A percentile compares a stretch with the other conserved stretches of the same genome.
These are phyloP conservation scores for Ctenopoma multispine DNA, from an alignment of 2,797 vertebrate species.

Conservation along the genomic window DNA sequence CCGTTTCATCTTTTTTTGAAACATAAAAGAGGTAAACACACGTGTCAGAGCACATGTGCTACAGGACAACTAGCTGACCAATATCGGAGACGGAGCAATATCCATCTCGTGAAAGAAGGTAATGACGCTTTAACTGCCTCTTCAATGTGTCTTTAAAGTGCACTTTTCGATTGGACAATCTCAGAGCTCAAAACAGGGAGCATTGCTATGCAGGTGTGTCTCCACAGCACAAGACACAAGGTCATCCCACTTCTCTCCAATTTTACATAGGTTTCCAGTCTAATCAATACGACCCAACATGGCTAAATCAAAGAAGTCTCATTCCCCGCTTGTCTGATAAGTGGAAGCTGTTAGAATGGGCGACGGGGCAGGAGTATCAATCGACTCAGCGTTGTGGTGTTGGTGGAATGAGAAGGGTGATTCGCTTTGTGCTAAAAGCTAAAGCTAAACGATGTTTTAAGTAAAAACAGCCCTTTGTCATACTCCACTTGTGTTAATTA, in stretches of 20 bases:
- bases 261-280: constrained; percentile 53
- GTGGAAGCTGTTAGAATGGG: constrained; percentile 54
- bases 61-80: too few relatives aligned
- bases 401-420: constrained; percentile 5
- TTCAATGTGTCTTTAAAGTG: not conserved
- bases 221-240: constrained; percentile 51
- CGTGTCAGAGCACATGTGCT: too few relatives aligned
- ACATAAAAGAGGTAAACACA: too few relatives aligned
- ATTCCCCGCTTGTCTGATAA: constrained; percentile 53
- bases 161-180: not conserved
- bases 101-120: not conserved
- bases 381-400: constrained; percentile 1
- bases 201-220: constrained; percentile 39
- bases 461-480: not conserved
- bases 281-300: constrained; percentile 65
- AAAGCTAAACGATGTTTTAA: constrained; percentile 5
- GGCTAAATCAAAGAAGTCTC: constrained; percentile 52
- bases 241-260: constrained; percentile 56
- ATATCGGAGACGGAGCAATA: too few relatives aligned
- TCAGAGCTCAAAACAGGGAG: constrained; percentile 9
- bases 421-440: constrained; percentile 10
- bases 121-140: not conserved
- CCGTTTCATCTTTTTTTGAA: not conserved
- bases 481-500: not conserved
- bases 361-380: constrained; percentile 30